Evolutionary conservation across 1,140 invertebrate species (phyloP), one percentile per base, ranked within the genome.

Genomic region (Dolichoris vasculosae): DNA sequence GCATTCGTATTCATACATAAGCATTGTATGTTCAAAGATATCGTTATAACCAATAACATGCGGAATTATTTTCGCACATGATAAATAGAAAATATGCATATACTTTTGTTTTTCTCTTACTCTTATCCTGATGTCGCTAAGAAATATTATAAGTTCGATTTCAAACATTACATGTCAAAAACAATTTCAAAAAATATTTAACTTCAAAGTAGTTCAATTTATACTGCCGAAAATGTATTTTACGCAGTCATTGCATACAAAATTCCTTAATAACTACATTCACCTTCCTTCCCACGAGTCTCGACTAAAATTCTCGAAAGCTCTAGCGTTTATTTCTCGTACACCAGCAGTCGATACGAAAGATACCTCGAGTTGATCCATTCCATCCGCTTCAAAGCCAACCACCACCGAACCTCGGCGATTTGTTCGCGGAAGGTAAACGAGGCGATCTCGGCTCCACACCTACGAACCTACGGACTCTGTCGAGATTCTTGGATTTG

Each of bases 381-480:
- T 69, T 51, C 20, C 32, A 11, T 20, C 2, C 11, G 11, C n/a
- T 64, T 87, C 63, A 90, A 35, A 90, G 76, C 89, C 88, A 89
- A 8, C 88, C 90, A 48, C 85, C 80, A n/a, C 85, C 86, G 81
- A 63, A 87, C 80, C 81, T 86, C 1, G 89, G 86, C 2, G 89
- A 89, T 59, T 43, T 90, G n/a, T 9, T 79, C 2, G 30, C 71
- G 15, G 35, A 43, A n/a, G 81, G n/a, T 2, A 77, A 30, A 30
- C 82, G 84, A 15, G 89, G 88, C 2, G 89, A 90, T 84, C 82
- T 90, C 0, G 87, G 86, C 30, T 86, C 87, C 26, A 88, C 26
- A 20, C 85, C 86, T 7, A 89, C 80, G 4, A 89, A 75, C 69
- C 87, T 89, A n/a, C 86, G 78, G 17, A 84, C 81, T 30, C 87